Evolutionary conservation across 2,888 invertebrate species (phyloP).

Genomic region (Lithodes maja): DNA sequence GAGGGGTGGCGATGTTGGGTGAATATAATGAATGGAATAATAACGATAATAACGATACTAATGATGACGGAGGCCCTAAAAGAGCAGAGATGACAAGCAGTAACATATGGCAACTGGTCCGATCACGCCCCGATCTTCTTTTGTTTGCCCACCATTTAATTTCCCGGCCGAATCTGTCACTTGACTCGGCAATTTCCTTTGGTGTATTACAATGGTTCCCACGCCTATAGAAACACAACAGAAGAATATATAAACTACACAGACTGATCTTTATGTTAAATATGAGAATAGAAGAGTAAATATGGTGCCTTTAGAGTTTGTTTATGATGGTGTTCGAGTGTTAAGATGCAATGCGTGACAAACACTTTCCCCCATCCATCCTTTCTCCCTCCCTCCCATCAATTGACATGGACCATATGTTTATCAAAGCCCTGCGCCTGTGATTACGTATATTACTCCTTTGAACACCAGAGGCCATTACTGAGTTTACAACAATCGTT

Average conservation of each 20-base stretch:
- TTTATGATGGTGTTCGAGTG: no score
- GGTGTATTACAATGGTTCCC: not conserved
- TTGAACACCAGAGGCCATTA: no score
- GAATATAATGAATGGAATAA: not conserved
- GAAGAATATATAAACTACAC: no score
- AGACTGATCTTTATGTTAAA: no score
- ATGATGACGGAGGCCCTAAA: not conserved
- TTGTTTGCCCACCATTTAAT: conserved; percentile 68
- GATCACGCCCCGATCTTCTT: conserved; percentile 50
- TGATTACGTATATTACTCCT: no score
- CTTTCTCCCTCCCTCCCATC: not conserved
- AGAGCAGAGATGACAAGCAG: not conserved
- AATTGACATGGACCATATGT: conserved; percentile 50
- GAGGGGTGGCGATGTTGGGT: not conserved
- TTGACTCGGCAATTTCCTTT: conserved; percentile 41
- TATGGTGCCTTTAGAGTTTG: no score
- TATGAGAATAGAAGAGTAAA: no score
- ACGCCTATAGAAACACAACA: not conserved
- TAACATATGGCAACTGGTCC: conserved; percentile 42
- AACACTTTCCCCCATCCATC: not conserved
- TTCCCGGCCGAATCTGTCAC: conserved; percentile 67
- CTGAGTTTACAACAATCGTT: no score
- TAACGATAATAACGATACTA: not conserved
- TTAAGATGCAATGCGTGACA: not conserved
- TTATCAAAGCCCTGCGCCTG: not conserved